Evolutionary conservation across 2,888 invertebrate genomes (phyloP), one percentile per base, ranked within the genome.

Genomic region (Cyaniris semiargus): DNA sequence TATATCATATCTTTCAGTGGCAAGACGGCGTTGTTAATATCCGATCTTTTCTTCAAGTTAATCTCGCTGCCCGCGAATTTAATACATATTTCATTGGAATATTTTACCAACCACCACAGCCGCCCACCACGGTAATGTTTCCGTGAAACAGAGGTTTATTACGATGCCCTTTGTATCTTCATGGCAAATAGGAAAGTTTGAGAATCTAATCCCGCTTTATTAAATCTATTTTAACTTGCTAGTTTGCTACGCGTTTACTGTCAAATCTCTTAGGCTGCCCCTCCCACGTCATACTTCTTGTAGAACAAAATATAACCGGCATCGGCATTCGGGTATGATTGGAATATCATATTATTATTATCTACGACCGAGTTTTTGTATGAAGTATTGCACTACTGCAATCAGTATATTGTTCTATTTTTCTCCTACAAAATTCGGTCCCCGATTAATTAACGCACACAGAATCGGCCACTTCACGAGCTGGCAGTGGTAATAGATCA

Each of bases 21-120:
- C 79, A 3, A 15, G 15, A 79, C 23, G 23, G 78, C 81, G 78
- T 82, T 84, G 80, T 86, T 89, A 89, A 90, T 91, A 92, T 89
- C 88, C 87, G 87, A 88, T 89, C 86, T 86, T 84, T 81, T 83
- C 48, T 83, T 71, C 83, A 83, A 85, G 89, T 90, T 90, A 90
- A 92, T 91, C 89, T 87, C 86, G 83, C 86, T 86, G 86, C 86
- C 85, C 88, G 86, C 88, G 86, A 89, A 87, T 91, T 91, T 92
- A 92, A 93, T 92, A 92, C 92, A 90, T 91, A 92, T 93, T 92
- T 91, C 90, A 92, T 92, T 91, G 93, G 88, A 88, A 90, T 91
- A 91, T 90, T 90, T 88, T 87, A 86, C 88, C 84, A 87, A 83
- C 89, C 88, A 87, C 88, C 86, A 85, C 86, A 83, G 84, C 60